These are phyloP conservation scores for Indicator maculatus DNA, from an alignment of 2,113 vertebrate genomes.

Conservation along the genomic window DNA sequence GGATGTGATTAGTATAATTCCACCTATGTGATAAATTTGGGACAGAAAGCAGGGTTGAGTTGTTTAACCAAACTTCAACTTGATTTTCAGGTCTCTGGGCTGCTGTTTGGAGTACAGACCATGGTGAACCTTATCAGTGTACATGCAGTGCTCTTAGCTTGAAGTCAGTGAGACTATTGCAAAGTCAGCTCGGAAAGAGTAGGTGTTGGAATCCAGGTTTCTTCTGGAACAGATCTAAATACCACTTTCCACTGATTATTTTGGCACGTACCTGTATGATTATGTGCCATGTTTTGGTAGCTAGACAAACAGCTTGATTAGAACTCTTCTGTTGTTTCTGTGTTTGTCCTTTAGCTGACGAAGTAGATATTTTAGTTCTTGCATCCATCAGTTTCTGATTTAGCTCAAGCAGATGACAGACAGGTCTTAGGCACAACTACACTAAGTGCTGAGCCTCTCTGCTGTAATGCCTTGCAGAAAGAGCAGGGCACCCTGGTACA, in stretches of 20 bases:
- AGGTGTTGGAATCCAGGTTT: accelerated
- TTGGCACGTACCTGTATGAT: neutral
- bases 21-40: neutral
- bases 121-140: neutral
- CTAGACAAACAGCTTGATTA: neutral
- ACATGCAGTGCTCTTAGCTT: neutral
- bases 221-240: neutral
- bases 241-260: neutral
- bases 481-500: neutral
- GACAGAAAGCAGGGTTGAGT: neutral
- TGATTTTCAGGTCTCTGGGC: neutral
- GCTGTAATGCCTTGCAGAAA: neutral
- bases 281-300: neutral
- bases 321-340: neutral
- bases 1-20: neutral
- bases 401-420: neutral
- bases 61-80: neutral
- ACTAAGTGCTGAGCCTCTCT: neutral
- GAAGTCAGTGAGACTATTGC: neutral
- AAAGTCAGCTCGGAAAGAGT: neutral
- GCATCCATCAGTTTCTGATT: neutral
- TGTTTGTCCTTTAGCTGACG: neutral
- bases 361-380: neutral
- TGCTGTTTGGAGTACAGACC: neutral
- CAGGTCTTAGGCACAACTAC: neutral